These are phyloP conservation scores for Acanthurus tractus DNA, from an alignment of 2,797 vertebrate genomes.

Conservation along the genomic window DNA sequence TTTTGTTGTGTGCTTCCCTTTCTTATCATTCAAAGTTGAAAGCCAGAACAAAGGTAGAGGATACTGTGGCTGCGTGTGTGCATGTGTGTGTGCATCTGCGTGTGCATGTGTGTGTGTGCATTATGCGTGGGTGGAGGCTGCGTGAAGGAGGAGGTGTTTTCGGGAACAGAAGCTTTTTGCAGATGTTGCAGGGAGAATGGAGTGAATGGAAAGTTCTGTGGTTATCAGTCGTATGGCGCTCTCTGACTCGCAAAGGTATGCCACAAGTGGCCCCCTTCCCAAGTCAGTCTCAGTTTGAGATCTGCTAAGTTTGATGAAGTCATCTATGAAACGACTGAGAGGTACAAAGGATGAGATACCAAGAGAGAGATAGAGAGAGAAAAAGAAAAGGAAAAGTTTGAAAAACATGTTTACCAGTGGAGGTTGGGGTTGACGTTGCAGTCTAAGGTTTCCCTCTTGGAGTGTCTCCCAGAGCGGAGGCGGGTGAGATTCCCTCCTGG, in stretches of 20 bases:
- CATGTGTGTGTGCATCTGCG: slow-evolving; percentile 31
- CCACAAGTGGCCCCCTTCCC: slow-evolving; percentile 75
- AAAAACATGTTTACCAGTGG: slow-evolving; percentile 94
- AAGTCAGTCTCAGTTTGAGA: slow-evolving; percentile 36
- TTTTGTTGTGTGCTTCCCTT: slow-evolving; percentile 46
- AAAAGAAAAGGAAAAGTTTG: slow-evolving; percentile 76
- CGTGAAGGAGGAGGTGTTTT: slow-evolving; percentile 77
- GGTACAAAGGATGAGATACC: slow-evolving; percentile 34
- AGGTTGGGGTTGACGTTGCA: slow-evolving; percentile 87
- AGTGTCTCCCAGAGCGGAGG: slow-evolving; percentile 88
- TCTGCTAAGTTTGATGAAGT: slow-evolving; percentile 12
- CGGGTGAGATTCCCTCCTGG: slow-evolving; percentile 89
- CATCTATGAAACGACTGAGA: slow-evolving; percentile 13
- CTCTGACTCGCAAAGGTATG: slow-evolving; percentile 81
- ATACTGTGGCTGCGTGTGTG: slow-evolving; percentile 58
- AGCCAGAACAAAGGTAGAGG: slow-evolving; percentile 65
- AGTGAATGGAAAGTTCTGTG: slow-evolving; percentile 91
- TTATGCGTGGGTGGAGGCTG: slow-evolving; percentile 71
- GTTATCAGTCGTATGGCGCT: slow-evolving; percentile 83
- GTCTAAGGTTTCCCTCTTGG: slow-evolving; percentile 95
- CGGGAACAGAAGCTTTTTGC: slow-evolving; percentile 86
- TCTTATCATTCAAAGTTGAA: slow-evolving; percentile 54
- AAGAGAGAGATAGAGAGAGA: slow-evolving; percentile 10
- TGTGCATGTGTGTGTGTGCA: slow-evolving; percentile 31
- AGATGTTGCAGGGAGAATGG: slow-evolving; percentile 80